A percentile compares a stretch with the other conserved stretches of the same genome.
Conservation (phyloP, 2,113 vertebrate genomes). For the Callionymus lyra region DNA sequence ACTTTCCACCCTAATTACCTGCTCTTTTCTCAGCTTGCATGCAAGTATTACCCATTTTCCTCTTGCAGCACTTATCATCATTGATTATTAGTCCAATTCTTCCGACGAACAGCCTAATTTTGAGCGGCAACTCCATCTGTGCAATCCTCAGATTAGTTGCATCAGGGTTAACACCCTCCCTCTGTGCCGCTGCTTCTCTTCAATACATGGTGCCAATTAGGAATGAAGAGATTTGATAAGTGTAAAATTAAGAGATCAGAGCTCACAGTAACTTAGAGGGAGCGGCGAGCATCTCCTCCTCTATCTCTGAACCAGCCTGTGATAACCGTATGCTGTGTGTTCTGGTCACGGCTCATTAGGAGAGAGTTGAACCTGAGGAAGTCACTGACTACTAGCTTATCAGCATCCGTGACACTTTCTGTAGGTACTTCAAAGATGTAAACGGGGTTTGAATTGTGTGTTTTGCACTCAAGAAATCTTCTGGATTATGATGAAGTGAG, state of each 20-base stretch:
- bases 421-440: too few species aligned
- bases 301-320: constrained; percentile 4
- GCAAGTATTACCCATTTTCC: constrained; percentile 15
- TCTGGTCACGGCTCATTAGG: too few species aligned
- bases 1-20: constrained; percentile 8
- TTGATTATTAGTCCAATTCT: constrained; percentile 15
- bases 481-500: too few species aligned
- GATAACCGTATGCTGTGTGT: too few species aligned
- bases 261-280: neutral
- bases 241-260: constrained; percentile 25
- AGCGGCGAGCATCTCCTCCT: constrained; percentile 4
- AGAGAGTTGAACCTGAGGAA: too few species aligned
- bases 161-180: constrained; percentile 7
- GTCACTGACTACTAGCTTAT: too few species aligned
- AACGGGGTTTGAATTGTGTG: too few species aligned
- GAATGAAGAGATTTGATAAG: constrained; percentile 19
- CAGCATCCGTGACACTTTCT: too few species aligned
- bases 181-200: constrained; percentile 4
- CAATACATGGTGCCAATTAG: constrained; percentile 4
- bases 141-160: constrained; percentile 10
- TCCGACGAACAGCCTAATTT: constrained; percentile 4
- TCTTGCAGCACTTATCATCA: constrained; percentile 4
- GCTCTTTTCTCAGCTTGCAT: constrained; percentile 15
- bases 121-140: constrained; percentile 3
- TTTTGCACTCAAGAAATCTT: too few species aligned